Conservation (phyloP, 2,797 vertebrate species). For the Anguilla megastoma region DNA sequence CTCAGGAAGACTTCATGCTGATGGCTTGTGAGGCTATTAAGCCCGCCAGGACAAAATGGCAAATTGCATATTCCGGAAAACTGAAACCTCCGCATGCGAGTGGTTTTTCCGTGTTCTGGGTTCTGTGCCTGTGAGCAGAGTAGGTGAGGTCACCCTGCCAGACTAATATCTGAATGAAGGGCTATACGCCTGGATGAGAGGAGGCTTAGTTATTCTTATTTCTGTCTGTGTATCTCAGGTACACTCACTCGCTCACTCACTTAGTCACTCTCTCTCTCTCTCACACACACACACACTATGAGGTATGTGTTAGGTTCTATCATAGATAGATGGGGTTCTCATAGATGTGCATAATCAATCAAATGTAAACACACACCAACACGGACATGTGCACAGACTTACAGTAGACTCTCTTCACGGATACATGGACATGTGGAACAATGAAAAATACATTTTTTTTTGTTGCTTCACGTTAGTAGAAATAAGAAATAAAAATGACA, state of each 20-base stretch:
- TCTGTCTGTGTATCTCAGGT: slow-evolving; percentile 54
- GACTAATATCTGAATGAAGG: slow-evolving; percentile 71
- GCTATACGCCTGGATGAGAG: slow-evolving; percentile 66
- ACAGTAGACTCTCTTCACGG: too few relatives aligned
- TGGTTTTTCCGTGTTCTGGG: slow-evolving; percentile 41
- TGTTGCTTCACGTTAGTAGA: slow-evolving; percentile 35
- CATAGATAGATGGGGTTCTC: background rate
- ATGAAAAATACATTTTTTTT: slow-evolving; percentile 28
- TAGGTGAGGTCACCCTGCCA: slow-evolving; percentile 67
- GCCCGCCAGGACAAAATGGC: background rate
- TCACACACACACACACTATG: slow-evolving; percentile 21
- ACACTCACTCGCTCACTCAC: slow-evolving; percentile 20
- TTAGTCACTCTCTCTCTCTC: background rate
- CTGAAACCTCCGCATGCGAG: background rate
- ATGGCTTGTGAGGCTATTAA: slow-evolving; percentile 4
- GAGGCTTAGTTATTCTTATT: slow-evolving; percentile 60
- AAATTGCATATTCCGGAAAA: slow-evolving; percentile 8
- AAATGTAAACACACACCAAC: slow-evolving; percentile 11
- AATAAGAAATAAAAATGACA: background rate
- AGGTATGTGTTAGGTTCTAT: too few relatives aligned
- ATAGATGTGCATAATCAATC: background rate
- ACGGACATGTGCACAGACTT: background rate
- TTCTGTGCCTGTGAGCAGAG: slow-evolving; percentile 68
- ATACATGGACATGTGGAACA: background rate
- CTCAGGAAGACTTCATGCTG: background rate